Conservation (phyloP, 2,888 invertebrate species). For the Tetrapedia diversipes region DNA sequence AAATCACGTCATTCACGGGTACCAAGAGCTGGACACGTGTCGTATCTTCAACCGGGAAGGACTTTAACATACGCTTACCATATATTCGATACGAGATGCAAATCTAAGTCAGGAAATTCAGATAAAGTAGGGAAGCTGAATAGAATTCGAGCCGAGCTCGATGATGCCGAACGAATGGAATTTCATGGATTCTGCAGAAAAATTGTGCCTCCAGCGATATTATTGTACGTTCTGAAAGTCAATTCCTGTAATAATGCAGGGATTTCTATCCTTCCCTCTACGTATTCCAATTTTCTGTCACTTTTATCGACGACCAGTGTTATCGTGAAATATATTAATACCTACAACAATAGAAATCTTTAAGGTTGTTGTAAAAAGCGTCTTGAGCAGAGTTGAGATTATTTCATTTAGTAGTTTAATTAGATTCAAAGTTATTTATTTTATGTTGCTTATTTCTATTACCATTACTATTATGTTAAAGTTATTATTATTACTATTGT, state of each 20-base stretch:
- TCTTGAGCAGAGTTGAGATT: too few relatives aligned
- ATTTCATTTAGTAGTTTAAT: too few relatives aligned
- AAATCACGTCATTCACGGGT: slow-evolving; percentile 30
- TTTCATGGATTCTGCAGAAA: slow-evolving; percentile 8
- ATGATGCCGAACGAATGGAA: slow-evolving; percentile 3
- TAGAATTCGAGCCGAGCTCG: slow-evolving; percentile 12
- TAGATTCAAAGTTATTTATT: too few relatives aligned
- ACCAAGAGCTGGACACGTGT: slow-evolving; percentile 29
- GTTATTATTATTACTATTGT: too few relatives aligned
- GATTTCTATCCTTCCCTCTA: too few relatives aligned
- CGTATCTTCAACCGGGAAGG: slow-evolving; percentile 18
- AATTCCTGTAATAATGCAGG: not conserved
- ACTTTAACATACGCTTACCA: slow-evolving; percentile 37
- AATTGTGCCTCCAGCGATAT: not conserved
- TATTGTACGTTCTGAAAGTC: not conserved
- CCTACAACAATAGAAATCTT: too few relatives aligned
- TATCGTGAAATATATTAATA: too few relatives aligned
- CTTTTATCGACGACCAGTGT: too few relatives aligned
- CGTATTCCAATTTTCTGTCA: not conserved
- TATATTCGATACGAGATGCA: slow-evolving; percentile 36
- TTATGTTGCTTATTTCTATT: too few relatives aligned
- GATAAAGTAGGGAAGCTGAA: slow-evolving; percentile 15
- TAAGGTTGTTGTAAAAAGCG: too few relatives aligned
- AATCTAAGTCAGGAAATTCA: slow-evolving; percentile 25
- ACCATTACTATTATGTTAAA: too few relatives aligned